phyloP scores from a whole-genome alignment of 2,888 invertebrate species.

The Latheticus oryzae region DNA sequence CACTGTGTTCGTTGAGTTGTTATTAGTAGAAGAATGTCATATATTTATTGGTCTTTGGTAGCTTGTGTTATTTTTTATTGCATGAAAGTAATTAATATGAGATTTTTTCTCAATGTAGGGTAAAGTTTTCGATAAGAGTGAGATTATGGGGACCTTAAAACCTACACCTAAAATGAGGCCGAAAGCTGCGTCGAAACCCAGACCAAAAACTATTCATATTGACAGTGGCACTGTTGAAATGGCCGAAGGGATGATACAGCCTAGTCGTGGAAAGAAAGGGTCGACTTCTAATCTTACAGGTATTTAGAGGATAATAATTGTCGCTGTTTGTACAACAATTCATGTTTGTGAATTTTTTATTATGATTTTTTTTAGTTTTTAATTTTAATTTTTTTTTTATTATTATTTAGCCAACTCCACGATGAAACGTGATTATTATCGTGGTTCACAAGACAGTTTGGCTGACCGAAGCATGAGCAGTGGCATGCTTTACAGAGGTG shows the following conservation, averaged over 20 bases:
- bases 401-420: conserved; percentile 67
- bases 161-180: conserved; percentile 74
- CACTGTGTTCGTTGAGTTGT: conserved; percentile 20
- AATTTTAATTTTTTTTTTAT: conserved; percentile 50
- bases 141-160: conserved; percentile 72
- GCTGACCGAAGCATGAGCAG: conserved; percentile 75
- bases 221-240: conserved; percentile 83
- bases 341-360: conserved; percentile 39
- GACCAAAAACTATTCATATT: conserved; percentile 92
- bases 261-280: conserved; percentile 82
- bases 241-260: conserved; percentile 79
- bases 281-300: conserved; percentile 86
- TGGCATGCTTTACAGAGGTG: conserved; percentile 79
- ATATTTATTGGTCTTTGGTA: conserved; percentile 61
- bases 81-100: conserved; percentile 17
- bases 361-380: conserved; percentile 44
- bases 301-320: conserved; percentile 63
- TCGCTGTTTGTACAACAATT: conserved; percentile 16
- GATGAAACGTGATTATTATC: conserved; percentile 90
- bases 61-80: background rate
- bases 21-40: too few species aligned
- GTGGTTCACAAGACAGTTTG: conserved; percentile 91
- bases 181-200: conserved; percentile 75
- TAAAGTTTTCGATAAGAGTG: conserved; percentile 80
- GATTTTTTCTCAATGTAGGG: too few species aligned